Percentiles rank a stretch among this genome's conserved stretches.
Evolutionary conservation across 2,888 invertebrate species (phyloP).

Genomic region (Syritta pipiens): DNA sequence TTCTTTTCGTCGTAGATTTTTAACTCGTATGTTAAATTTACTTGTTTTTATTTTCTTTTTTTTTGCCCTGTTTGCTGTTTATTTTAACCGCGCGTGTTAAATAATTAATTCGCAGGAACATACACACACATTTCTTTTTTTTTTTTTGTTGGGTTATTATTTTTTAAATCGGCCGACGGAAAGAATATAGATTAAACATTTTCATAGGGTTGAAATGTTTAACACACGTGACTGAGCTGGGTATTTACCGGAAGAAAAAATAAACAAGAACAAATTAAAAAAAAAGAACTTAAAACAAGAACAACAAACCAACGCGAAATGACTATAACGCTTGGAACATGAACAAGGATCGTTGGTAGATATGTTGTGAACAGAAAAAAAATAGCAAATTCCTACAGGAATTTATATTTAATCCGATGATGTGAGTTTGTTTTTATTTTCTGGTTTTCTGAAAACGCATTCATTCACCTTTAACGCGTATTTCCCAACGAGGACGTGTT

Average conservation of each 20-base stretch:
- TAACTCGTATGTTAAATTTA: conserved; percentile 29
- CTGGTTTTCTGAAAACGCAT: neutral
- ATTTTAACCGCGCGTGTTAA: conserved; percentile 53
- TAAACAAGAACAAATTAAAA: neutral
- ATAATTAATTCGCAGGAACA: conserved; percentile 57
- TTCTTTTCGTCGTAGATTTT: conserved; percentile 22
- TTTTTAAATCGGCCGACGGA: conserved; percentile 40
- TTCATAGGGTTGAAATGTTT: conserved; percentile 35
- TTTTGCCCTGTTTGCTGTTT: too few species aligned
- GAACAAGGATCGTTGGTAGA: too few species aligned
- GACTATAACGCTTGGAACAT: too few species aligned
- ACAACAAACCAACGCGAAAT: too few species aligned
- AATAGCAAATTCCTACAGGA: too few species aligned
- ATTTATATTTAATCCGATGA: too few species aligned
- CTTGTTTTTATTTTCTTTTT: conserved; percentile 12
- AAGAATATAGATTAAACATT: conserved; percentile 51
- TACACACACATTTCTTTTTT: conserved; percentile 7
- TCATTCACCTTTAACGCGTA: conserved; percentile 28
- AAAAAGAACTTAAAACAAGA: neutral
- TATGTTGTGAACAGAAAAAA: too few species aligned
- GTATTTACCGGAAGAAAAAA: neutral
- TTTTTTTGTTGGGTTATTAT: conserved; percentile 15
- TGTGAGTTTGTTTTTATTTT: too few species aligned
- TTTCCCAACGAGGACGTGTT: conserved; percentile 38
- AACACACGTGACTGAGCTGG: conserved; percentile 37